These are phyloP conservation scores for Caenorhabditis auriculariae DNA, from an alignment of 2,888 invertebrate genomes.

Conservation along the genomic window DNA sequence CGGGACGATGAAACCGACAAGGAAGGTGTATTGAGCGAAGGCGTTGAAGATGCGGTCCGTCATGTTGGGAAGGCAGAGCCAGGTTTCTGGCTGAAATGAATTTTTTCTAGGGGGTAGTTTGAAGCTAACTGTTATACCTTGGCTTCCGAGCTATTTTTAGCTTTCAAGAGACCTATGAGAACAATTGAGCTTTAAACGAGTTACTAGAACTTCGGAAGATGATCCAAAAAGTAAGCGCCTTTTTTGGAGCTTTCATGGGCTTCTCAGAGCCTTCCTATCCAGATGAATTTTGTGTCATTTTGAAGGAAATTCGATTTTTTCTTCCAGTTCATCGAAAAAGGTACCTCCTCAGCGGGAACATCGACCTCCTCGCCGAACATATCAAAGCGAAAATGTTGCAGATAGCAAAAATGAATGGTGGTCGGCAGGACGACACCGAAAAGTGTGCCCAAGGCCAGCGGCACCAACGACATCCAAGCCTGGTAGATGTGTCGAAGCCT, in stretches of 20 bases:
- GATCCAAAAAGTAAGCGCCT: no score
- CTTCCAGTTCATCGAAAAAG: not conserved
- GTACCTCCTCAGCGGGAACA: not conserved
- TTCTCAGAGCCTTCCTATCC: no score
- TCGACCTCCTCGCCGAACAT: not conserved
- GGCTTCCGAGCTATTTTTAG: no score
- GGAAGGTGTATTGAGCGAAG: conserved; percentile 51
- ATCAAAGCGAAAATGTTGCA: conserved; percentile 17
- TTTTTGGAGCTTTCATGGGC: no score
- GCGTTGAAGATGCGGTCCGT: conserved; percentile 29
- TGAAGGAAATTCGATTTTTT: not conserved
- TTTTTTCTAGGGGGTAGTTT: not conserved
- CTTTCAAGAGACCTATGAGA: no score
- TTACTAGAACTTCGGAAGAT: no score
- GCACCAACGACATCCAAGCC: conserved; percentile 39
- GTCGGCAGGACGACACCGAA: conserved; percentile 42
- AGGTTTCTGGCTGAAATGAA: conserved; percentile 1
- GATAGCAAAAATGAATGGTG: conserved; percentile 33
- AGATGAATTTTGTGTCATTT: not conserved
- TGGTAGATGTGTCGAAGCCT: conserved; percentile 38
- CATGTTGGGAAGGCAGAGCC: conserved; percentile 36
- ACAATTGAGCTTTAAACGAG: no score
- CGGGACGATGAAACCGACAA: conserved; percentile 46
- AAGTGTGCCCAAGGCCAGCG: conserved; percentile 34
- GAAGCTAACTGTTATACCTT: not conserved